These are phyloP conservation scores for Uloborus diversus DNA, from an alignment of 1,140 invertebrate genomes.

Conservation along the genomic window DNA sequence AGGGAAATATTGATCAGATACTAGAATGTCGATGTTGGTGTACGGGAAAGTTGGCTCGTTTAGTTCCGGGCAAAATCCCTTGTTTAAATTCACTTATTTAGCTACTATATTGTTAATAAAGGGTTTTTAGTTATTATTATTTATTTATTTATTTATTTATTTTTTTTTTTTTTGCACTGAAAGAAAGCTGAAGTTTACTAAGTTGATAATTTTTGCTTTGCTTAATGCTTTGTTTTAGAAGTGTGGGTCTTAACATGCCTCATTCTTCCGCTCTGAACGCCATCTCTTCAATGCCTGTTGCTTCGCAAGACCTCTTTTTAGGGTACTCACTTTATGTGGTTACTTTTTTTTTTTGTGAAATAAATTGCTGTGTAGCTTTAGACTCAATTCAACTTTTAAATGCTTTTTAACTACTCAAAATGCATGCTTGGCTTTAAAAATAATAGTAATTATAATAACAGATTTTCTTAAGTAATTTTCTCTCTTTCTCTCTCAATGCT, in stretches of 20 bases:
- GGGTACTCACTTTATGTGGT: slow-evolving; percentile 23
- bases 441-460: background rate
- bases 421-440: background rate
- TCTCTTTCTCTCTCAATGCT: no score
- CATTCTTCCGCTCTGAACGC: slow-evolving; percentile 42
- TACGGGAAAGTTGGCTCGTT: no score
- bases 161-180: background rate
- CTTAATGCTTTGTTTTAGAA: slow-evolving; percentile 38
- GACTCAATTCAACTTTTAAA: background rate
- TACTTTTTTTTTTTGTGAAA: no score
- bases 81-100: no score
- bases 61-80: no score
- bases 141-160: background rate
- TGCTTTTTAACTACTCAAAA: background rate
- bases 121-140: background rate
- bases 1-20: no score
- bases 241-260: slow-evolving; percentile 44
- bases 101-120: background rate
- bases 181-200: background rate
- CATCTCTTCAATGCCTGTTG: slow-evolving; percentile 48
- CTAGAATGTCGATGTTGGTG: no score
- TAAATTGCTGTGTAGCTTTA: background rate
- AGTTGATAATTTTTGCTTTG: slow-evolving; percentile 14
- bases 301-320: slow-evolving; percentile 44
- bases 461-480: background rate